Percentiles rank a stretch among this genome's conserved stretches.
These are phyloP conservation scores for Oreochromis spilurus DNA, from an alignment of 2,113 vertebrate genomes.

Conservation along the genomic window DNA sequence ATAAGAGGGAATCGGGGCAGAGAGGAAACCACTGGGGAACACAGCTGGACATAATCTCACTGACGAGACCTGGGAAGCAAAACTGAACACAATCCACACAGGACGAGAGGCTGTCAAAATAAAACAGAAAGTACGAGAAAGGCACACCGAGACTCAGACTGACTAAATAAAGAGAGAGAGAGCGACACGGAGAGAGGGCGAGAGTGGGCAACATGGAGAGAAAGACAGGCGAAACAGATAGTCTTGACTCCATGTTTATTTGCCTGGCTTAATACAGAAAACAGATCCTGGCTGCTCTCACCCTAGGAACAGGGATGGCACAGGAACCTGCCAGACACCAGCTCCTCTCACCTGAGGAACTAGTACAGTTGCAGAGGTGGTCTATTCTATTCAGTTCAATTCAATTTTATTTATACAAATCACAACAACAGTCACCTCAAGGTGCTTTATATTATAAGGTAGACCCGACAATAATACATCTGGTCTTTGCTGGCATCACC, in stretches of 20 bases:
- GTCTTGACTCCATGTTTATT: neutral
- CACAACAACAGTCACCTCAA: neutral
- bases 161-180: neutral
- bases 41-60: neutral
- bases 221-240: neutral
- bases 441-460: neutral
- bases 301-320: neutral
- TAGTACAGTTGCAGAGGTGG: neutral
- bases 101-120: neutral
- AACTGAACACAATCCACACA: neutral
- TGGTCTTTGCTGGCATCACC: neutral
- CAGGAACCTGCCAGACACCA: neutral
- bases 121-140: neutral
- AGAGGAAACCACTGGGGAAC: neutral
- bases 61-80: neutral
- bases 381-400: neutral
- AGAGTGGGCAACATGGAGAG: neutral
- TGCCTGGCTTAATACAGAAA: neutral
- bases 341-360: neutral
- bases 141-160: neutral
- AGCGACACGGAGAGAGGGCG: neutral
- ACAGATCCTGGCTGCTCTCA: neutral
- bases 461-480: neutral
- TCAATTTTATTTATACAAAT: neutral
- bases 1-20: neutral